Conservation (phyloP, 2,113 vertebrate genomes). For the Etheostoma cragini region DNA sequence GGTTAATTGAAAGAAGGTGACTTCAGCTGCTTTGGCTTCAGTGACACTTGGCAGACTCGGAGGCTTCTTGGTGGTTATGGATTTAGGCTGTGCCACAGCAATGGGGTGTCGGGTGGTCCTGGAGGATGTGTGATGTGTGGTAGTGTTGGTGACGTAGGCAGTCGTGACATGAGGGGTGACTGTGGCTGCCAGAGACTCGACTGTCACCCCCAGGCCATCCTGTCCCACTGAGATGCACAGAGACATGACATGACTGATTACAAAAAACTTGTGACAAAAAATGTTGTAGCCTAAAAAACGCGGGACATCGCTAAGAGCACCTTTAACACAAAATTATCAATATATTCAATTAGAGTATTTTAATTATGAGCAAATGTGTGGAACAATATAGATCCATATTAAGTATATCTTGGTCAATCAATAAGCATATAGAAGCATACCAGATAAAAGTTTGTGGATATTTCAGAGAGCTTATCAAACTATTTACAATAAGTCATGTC, state of each 20-base stretch:
- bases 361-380: not conserved
- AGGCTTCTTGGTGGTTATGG: conserved; percentile 55
- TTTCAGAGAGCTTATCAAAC: not conserved
- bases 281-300: no score
- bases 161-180: conserved; percentile 41
- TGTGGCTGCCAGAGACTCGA: conserved; percentile 49
- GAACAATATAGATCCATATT: not conserved
- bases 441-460: not conserved
- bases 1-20: conserved; percentile 23
- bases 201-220: conserved; percentile 35
- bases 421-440: not conserved
- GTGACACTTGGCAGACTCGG: conserved; percentile 43
- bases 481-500: conserved; percentile 11
- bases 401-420: not conserved
- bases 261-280: not conserved
- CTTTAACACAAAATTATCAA: no score
- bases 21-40: conserved; percentile 41
- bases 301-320: no score
- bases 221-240: conserved; percentile 70
- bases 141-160: conserved; percentile 15
- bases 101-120: conserved; percentile 53
- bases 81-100: conserved; percentile 29
- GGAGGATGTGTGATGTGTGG: conserved; percentile 8
- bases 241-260: conserved; percentile 15
- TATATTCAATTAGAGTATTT: not conserved